Base-by-base conservation (phyloP, 2,888 invertebrate genomes). In the Pegoplata infirma region DNA sequence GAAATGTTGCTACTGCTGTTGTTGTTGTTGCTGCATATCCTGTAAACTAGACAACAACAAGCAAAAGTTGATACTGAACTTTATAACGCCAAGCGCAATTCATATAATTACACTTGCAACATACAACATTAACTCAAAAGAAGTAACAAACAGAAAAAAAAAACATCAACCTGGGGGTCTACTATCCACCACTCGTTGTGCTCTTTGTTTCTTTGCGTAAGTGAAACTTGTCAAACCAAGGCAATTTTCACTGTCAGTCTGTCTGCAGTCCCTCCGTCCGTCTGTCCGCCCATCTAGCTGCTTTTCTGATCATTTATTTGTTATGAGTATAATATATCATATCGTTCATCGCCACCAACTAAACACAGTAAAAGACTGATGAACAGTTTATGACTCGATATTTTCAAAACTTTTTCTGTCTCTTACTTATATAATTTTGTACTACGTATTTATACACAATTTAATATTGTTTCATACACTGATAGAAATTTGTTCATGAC, bases 361-460 rank as follows among this genome's bases (percentile, higher is more conserved):
- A 71, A 72, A 79, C 61, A 56, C 78, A 77, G 36, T 73, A 55
- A 72, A 84, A 85, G 86, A 87, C 86, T 85, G 87, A 87, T 87
- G 87, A 87, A 86, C 86, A 84, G 85, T 84, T 87, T 87, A 86
- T 87, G 87, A 87, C 87, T 86, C 84, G 86, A 83, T 85, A 84
- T 81, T 86, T 86, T 87, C 36, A 61, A 69, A 75, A 75, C 69
- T 63, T 68, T 63, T 69, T 32, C 53, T 61, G 44, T 67, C 51
- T 32, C 46, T 44, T 61, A 63, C 36, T 36, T 61, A 58, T 61
- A n/a, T n/a, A n/a, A n/a, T 55, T 63, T 68, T 53, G 32, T 46
- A n/a, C n/a, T n/a, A n/a, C n/a, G n/a, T n/a, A 53, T 78, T 78
- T 79, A 72, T 75, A 67, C 76, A 68, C 76, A 78, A 81, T 80